These are phyloP conservation scores for Oedothorax gibbosus DNA, from an alignment of 1,140 invertebrate species.

Conservation along the genomic window DNA sequence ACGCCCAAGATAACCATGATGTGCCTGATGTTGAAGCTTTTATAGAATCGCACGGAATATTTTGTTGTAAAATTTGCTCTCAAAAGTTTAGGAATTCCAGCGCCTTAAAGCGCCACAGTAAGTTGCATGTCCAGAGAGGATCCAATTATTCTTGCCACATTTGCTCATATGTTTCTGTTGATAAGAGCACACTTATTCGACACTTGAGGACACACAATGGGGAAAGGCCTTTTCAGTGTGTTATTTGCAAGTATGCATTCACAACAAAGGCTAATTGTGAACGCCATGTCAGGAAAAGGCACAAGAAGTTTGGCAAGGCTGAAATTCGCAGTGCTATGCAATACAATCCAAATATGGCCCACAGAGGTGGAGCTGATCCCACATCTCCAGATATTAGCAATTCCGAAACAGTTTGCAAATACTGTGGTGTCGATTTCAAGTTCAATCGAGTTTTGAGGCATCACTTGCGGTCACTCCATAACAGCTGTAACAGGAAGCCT, in stretches of 20 bases:
- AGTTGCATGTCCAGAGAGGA: constrained; percentile 72
- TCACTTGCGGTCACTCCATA: constrained; percentile 68
- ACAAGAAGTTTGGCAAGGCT: constrained; percentile 80
- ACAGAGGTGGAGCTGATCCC: constrained; percentile 38
- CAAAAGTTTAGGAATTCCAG: constrained; percentile 63
- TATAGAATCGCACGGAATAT: constrained; percentile 5
- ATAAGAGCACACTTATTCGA: constrained; percentile 88
- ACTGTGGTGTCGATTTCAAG: constrained; percentile 70
- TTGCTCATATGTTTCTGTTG: constrained; percentile 88
- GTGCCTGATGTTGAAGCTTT: constrained; percentile 34
- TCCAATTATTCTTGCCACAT: constrained; percentile 87
- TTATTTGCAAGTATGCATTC: constrained; percentile 93
- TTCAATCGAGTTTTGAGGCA: constrained; percentile 69
- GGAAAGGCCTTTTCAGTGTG: constrained; percentile 93
- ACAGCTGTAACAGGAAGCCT: constrained; percentile 69
- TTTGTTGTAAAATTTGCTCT: constrained; percentile 62
- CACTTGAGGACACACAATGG: constrained; percentile 95
- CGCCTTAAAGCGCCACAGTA: constrained; percentile 88
- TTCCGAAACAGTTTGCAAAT: constrained; percentile 70
- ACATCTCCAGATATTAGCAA: constrained; percentile 42
- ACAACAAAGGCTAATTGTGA: constrained; percentile 92
- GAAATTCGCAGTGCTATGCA: constrained; percentile 65
- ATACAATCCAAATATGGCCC: constrained; percentile 64
- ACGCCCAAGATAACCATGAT: constrained; percentile 10
- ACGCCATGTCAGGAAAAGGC: constrained; percentile 79